These are phyloP conservation scores for Ailurus styani DNA, from an alignment of 2,113 vertebrate genomes.

Conservation along the genomic window DNA sequence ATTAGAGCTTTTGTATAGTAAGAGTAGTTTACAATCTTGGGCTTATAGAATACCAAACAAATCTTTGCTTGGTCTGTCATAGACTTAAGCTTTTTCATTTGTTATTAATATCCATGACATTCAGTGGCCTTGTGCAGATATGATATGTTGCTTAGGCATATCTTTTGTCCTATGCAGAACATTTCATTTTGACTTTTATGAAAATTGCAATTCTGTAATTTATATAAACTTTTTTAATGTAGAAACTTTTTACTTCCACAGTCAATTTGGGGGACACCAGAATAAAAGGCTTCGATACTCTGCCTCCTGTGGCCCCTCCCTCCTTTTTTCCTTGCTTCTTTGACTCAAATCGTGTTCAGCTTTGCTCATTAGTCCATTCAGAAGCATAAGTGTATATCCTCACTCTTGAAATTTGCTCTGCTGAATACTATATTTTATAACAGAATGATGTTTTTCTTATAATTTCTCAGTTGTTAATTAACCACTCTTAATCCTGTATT, in stretches of 20 bases:
- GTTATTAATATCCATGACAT: slow-evolving; percentile 39
- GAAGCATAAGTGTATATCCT: slow-evolving; percentile 9
- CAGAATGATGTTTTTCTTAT: slow-evolving; percentile 1
- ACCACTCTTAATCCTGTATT: slow-evolving; percentile 27
- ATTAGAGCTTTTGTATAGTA: slow-evolving; percentile 74
- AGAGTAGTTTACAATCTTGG: slow-evolving; percentile 70
- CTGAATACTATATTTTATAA: slow-evolving; percentile 23
- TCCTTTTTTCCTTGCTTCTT: neutral
- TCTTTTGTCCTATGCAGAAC: slow-evolving; percentile 69
- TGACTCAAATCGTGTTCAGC: neutral
- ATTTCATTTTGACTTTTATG: slow-evolving; percentile 55
- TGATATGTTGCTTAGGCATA: slow-evolving; percentile 63
- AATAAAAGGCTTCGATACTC: slow-evolving; percentile 31
- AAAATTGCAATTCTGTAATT: slow-evolving; percentile 57
- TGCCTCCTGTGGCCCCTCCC: neutral
- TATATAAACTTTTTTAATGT: slow-evolving; percentile 47
- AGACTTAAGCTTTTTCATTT: slow-evolving; percentile 58
- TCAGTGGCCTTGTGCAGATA: slow-evolving; percentile 71
- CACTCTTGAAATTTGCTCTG: slow-evolving; percentile 37
- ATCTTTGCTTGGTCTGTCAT: slow-evolving; percentile 38
- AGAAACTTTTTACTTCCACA: slow-evolving; percentile 58
- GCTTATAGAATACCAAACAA: slow-evolving; percentile 62
- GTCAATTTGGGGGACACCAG: slow-evolving; percentile 15
- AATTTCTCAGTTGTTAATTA: neutral
- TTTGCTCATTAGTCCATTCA: neutral